Evolutionary conservation across 2,888 invertebrate species (phyloP).

Genomic region (Chloromyia formosa): DNA sequence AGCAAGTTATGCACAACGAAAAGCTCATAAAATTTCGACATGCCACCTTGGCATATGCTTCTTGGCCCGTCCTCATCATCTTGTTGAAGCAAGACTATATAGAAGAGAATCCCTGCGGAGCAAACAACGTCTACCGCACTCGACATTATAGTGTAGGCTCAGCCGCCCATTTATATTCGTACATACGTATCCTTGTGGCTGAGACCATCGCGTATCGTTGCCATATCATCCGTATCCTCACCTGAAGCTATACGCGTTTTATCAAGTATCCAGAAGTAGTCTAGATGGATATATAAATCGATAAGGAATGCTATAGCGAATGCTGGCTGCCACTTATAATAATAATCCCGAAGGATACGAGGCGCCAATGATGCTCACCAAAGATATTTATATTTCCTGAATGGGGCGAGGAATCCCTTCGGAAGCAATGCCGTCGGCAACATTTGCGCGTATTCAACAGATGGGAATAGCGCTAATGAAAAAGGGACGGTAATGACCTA

Average conservation of each 20-base stretch:
- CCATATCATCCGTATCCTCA: constrained; percentile 29
- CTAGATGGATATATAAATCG: constrained; percentile 27
- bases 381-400: constrained; percentile 22
- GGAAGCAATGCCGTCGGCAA: background rate
- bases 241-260: constrained; percentile 17
- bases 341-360: constrained; percentile 30
- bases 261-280: background rate
- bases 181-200: background rate
- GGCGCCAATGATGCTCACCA: constrained; percentile 34
- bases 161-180: background rate
- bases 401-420: no score
- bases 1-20: constrained; percentile 40
- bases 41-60: constrained; percentile 14
- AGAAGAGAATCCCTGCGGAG: background rate
- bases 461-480: constrained; percentile 41
- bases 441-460: constrained; percentile 32
- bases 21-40: constrained; percentile 35
- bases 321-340: constrained; percentile 2
- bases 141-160: no score
- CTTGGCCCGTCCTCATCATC: no score
- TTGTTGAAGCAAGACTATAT: no score
- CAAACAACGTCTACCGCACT: background rate
- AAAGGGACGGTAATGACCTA: constrained; percentile 42
- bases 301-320: background rate
- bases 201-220: background rate